A percentile compares a stretch with the other conserved stretches of the same genome.
These are phyloP conservation scores for Oscheius sp. DNA, from an alignment of 2,888 invertebrate genomes.

Conservation along the genomic window DNA sequence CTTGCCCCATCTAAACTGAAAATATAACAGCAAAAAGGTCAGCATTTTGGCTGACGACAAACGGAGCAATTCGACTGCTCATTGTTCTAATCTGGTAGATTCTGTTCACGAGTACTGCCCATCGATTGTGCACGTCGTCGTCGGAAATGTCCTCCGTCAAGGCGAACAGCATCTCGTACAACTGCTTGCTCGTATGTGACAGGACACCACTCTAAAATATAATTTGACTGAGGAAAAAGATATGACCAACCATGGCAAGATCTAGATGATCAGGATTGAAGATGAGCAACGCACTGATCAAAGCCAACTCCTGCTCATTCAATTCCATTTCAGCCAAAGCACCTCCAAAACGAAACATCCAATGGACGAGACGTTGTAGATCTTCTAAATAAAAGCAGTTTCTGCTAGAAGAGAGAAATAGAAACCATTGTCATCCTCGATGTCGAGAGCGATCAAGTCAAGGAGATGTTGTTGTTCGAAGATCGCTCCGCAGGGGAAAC, in stretches of 20 bases:
- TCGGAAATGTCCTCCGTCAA: slow-evolving; percentile 33
- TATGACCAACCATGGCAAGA: slow-evolving; percentile 11
- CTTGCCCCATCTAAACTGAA: slow-evolving; percentile 5
- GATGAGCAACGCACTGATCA: slow-evolving; percentile 45
- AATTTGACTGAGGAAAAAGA: not conserved
- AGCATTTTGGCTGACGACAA: slow-evolving; percentile 31
- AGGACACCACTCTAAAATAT: slow-evolving; percentile 21
- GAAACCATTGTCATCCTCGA: slow-evolving; percentile 29
- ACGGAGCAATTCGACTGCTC: slow-evolving; percentile 13
- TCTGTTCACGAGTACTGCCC: slow-evolving; percentile 12
- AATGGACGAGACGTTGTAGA: slow-evolving; percentile 11
- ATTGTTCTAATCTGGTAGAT: slow-evolving; percentile 25
- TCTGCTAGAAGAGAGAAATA: too few relatives aligned
- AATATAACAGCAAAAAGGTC: slow-evolving; percentile 19
- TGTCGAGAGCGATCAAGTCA: slow-evolving; percentile 32
- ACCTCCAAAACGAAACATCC: slow-evolving; percentile 16
- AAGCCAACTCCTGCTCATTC: slow-evolving; percentile 41
- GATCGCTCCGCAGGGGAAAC: slow-evolving; percentile 2
- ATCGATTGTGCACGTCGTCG: slow-evolving; percentile 23
- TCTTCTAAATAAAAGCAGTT: slow-evolving; percentile 21
- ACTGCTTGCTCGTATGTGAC: not conserved
- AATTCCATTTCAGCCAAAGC: slow-evolving; percentile 39
- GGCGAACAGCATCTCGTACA: slow-evolving; percentile 30
- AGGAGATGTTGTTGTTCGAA: slow-evolving; percentile 34
- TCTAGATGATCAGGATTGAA: slow-evolving; percentile 41